Percentiles rank a stretch among this genome's conserved stretches.
These are phyloP conservation scores for Dipus sagitta DNA, from an alignment of 2,797 vertebrate genomes.

Conservation along the genomic window DNA sequence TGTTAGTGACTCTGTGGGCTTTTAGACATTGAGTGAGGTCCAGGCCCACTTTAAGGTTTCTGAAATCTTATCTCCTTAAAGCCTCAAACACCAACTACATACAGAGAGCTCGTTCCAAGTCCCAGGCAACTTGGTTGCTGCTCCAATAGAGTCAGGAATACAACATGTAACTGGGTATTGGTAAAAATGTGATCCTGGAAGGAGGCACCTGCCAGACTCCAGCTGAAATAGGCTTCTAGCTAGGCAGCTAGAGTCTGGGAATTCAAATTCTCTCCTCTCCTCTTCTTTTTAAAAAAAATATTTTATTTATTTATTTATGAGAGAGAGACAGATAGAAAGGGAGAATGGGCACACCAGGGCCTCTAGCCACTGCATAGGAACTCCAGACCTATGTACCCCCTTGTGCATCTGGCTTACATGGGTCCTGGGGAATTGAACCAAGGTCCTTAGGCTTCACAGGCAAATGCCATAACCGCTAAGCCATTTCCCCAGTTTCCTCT, in stretches of 20 bases:
- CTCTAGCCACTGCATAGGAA: too few species aligned
- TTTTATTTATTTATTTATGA: too few species aligned
- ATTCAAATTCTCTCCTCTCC: background rate
- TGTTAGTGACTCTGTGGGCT: background rate
- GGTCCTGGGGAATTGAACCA: too few species aligned
- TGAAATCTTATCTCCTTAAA: background rate
- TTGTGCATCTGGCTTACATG: too few species aligned
- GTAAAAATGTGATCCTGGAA: background rate
- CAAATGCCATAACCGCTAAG: too few species aligned
- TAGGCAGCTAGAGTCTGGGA: background rate
- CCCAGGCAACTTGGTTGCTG: too few species aligned
- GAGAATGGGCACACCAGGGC: too few species aligned
- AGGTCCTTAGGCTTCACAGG: too few species aligned
- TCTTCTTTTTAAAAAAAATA: background rate
- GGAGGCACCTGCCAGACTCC: background rate
- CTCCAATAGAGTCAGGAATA: background rate
- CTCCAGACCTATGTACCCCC: too few species aligned
- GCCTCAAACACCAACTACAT: background rate
- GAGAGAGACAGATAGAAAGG: too few species aligned
- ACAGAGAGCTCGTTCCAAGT: background rate
- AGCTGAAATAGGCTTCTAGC: background rate
- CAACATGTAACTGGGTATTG: background rate
- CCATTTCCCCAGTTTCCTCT: background rate
- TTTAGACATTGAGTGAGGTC: background rate
- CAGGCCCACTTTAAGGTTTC: background rate